These are phyloP conservation scores for Hyla sarda DNA, from an alignment of 2,113 vertebrate genomes.

Conservation along the genomic window DNA sequence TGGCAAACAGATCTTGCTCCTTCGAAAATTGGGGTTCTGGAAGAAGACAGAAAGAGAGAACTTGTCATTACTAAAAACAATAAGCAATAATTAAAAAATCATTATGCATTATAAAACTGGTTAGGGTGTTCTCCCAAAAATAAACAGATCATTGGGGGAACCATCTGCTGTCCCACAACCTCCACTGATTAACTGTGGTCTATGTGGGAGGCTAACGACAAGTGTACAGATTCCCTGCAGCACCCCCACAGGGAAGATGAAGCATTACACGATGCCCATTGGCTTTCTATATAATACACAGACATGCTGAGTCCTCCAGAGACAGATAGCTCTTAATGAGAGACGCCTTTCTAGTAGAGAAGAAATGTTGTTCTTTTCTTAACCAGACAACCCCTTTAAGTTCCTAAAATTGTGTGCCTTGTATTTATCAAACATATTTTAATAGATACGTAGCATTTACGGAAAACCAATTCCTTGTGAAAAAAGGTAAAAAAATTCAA, in stretches of 20 bases:
- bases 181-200: too few relatives aligned
- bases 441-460: too few relatives aligned
- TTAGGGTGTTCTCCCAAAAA: background rate
- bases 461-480: too few relatives aligned
- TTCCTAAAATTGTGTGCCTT: background rate
- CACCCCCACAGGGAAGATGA: too few relatives aligned
- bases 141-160: background rate
- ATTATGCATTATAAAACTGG: too few relatives aligned
- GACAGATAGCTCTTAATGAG: background rate
- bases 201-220: background rate
- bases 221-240: background rate
- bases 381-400: background rate
- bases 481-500: too few relatives aligned
- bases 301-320: background rate
- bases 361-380: too few relatives aligned
- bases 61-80: background rate
- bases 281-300: background rate
- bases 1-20: conserved; percentile 96
- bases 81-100: background rate
- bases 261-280: too few relatives aligned
- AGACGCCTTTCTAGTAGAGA: background rate
- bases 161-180: too few relatives aligned
- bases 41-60: background rate
- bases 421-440: background rate
- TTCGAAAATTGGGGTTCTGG: conserved; percentile 97